Base-by-base conservation (phyloP, 2,797 vertebrate genomes). In the Serranus cabrilla region DNA sequence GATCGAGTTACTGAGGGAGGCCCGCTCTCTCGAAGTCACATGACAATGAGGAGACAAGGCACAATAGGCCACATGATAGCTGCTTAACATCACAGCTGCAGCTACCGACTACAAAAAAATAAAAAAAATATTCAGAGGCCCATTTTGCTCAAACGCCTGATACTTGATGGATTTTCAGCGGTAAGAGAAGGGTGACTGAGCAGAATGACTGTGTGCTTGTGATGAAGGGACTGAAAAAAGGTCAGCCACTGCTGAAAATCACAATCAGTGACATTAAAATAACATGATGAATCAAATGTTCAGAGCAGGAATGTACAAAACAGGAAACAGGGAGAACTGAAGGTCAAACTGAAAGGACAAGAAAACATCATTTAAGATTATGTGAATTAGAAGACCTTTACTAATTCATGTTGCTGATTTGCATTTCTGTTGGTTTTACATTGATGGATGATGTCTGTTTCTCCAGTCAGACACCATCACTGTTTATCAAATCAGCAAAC, bases 191-290 rank as follows among this genome's bases (percentile, higher is more conserved):
- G 3, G 51, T 0, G 70, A 58, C 37, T 47, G 56, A 60, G 57
- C 46, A 11, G 16, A 34, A 52, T 47, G 76, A 76, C 68, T 54
- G 0, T 21, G 62, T 64, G 52, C 77, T 59, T 62, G 46, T 54
- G 64, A 76, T 14, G 37, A 51, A 50, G 9, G 52, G 37, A 23
- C 62, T 75, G 69, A 27, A 81, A 58, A 90, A 90, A 89, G 86
- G 85, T 89, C 86, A 88, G 25, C 37, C 43, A n/a, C 20, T 13
- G 78, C 82, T 81, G 52, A 80, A 84, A 80, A 63, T 77, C 78
- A 56, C 50, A 86, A 74, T 81, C 80, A 81, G 74, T 90, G 89
- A 90, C 87, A 90, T 90, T 87, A 85, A 85, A 82, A 56, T 83
- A 83, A 89, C 2, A 1, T 5, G 66, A 81, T 81, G 79, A 88